Conservation (phyloP, 2,113 vertebrate species). For the Myrmecophaga tridactyla region DNA sequence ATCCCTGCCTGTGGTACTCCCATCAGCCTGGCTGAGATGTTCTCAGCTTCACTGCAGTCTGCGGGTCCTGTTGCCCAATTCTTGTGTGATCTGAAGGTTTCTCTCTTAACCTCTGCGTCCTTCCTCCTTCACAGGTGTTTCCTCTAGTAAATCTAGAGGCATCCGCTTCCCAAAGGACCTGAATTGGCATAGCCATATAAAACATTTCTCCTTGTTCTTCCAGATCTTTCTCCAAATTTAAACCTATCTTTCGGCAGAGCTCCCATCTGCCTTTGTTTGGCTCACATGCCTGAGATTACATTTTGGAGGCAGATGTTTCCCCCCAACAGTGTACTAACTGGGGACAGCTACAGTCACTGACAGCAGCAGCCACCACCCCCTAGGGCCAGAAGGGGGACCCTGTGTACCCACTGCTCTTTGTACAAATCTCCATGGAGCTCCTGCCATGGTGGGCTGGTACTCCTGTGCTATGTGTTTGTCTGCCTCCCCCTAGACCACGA, state of each 20-base stretch:
- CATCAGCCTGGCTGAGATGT: background rate
- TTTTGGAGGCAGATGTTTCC: background rate
- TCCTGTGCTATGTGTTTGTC: background rate
- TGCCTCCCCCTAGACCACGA: background rate
- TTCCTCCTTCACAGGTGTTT: background rate
- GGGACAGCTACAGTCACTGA: background rate
- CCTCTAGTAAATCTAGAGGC: background rate
- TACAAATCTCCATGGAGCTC: background rate
- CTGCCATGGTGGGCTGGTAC: background rate
- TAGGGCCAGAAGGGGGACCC: background rate
- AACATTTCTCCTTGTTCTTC: background rate
- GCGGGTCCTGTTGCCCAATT: background rate
- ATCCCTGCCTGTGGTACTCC: background rate
- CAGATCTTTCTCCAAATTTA: background rate
- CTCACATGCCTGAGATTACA: background rate
- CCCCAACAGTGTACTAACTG: rapidly evolving
- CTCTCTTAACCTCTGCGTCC: no score
- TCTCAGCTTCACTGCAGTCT: rapidly evolving
- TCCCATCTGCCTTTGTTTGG: background rate
- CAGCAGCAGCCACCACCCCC: background rate
- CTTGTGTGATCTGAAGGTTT: no score
- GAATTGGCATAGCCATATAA: background rate
- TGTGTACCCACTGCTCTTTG: background rate
- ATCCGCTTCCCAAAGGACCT: background rate
- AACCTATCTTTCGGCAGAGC: background rate